Percentiles rank a stretch among this genome's conserved stretches.
These are phyloP conservation scores for Ostrea edulis DNA, from an alignment of 1,140 invertebrate species.

Conservation along the genomic window DNA sequence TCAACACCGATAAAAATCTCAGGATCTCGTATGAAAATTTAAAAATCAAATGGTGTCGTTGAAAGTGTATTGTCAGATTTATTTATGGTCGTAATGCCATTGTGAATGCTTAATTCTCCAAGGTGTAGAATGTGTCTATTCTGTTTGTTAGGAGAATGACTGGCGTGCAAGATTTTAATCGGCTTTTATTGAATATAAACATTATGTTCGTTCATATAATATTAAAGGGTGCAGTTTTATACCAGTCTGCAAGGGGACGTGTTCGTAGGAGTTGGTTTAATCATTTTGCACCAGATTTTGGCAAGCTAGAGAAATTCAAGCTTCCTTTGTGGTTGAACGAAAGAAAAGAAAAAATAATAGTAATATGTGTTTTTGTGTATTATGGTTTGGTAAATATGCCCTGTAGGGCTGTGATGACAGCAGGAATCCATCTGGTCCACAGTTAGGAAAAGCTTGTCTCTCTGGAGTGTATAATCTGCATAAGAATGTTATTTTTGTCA, in stretches of 20 bases:
- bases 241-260: not conserved
- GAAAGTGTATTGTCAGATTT: not conserved
- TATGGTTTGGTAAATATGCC: not conserved
- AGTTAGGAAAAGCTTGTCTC: not conserved
- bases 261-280: not conserved
- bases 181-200: not conserved
- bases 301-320: not conserved
- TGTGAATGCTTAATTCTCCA: slow-evolving; percentile 16
- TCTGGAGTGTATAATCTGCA: not conserved
- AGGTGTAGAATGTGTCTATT: slow-evolving; percentile 16
- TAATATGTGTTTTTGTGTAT: not conserved
- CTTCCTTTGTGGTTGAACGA: not conserved
- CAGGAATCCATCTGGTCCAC: not conserved
- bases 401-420: not conserved
- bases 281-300: slow-evolving; percentile 11
- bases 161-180: slow-evolving; percentile 20
- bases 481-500: not conserved
- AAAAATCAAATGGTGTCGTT: not conserved
- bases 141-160: not conserved
- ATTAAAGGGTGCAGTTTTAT: not conserved
- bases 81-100: not conserved
- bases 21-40: not conserved
- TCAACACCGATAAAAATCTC: slow-evolving; percentile 11
- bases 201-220: slow-evolving; percentile 9
- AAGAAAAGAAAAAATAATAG: not conserved